These are phyloP conservation scores for Lamprotornis superbus DNA, from an alignment of 2,113 vertebrate genomes.

Conservation along the genomic window DNA sequence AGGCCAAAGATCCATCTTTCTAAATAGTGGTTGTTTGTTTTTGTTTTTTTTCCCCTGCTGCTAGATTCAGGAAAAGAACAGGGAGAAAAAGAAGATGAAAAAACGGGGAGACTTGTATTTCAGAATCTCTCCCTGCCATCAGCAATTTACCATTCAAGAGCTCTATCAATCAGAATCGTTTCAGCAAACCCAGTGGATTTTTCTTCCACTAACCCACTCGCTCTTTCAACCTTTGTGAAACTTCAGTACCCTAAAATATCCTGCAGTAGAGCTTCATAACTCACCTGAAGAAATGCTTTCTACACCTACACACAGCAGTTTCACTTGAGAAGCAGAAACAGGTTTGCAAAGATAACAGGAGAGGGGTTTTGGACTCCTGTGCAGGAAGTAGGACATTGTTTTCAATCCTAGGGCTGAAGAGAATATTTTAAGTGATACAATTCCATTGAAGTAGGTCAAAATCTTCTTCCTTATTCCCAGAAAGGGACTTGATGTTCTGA, in stretches of 20 bases:
- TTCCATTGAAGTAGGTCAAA: conserved; percentile 38
- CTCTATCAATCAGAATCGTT: background rate
- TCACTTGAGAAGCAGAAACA: background rate
- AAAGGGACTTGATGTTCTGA: conserved; percentile 4
- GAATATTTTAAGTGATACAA: background rate
- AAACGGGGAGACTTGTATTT: background rate
- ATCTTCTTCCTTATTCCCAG: conserved; percentile 29
- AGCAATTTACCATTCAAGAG: background rate
- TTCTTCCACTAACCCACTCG: background rate
- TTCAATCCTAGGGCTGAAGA: background rate
- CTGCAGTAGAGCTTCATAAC: background rate
- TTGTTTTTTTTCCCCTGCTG: background rate
- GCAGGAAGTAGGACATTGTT: background rate
- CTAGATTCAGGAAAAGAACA: background rate
- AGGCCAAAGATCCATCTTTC: background rate
- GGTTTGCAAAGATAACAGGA: background rate
- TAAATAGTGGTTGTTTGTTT: background rate
- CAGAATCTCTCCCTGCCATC: background rate
- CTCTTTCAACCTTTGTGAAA: background rate
- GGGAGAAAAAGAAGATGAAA: background rate
- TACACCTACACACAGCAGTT: background rate
- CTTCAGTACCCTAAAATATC: background rate
- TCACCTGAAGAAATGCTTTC: background rate
- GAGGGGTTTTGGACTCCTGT: background rate
- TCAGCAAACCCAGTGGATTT: background rate